Evolutionary conservation across 2,113 vertebrate genomes (phyloP), one percentile per base, ranked within the genome.

Genomic region (Paradisaea rubra): DNA sequence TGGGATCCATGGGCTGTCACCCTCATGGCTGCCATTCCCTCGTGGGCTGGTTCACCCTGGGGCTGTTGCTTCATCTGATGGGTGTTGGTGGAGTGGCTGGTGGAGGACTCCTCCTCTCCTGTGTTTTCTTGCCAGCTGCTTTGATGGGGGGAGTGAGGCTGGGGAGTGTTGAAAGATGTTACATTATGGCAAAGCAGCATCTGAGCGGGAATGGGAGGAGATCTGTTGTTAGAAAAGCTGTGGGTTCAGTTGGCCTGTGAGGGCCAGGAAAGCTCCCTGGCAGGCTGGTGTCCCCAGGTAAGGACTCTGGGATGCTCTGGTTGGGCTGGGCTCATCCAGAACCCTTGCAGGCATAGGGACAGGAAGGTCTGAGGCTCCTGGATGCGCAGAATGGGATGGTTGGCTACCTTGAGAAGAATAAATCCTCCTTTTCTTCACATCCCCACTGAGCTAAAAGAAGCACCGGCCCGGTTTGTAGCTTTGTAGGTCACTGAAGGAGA

Each of bases 401-500:
- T 64, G 89, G 31, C 50, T 91, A 1, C 85, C 50, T 60, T 23
- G 19, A 37, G 54, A 61, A 69, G 66, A 60, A 2, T 10, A 61
- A 91, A 47, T 60, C 45, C 41, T 92, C 31, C 52, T 93, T 88
- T 72, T 56, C 65, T 72, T 70, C 41, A n/a, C 42, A 30, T 71
- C 63, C 45, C 59, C 28, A 5, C 41, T 33, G 59, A 86, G 80
- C 94, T 96, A 81, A 93, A 95, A 91, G 69, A 82, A 93, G 71
- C 71, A 6, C 0, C 0, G 3, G 93, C 96, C 92, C 85, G 59
- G 2, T 93, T 90, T 65, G 74, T 76, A 79, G 88, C 71, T 93
- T 93, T 95, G 92, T 95, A 95, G 93, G 95, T 90, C 90, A 82
- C 42, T 24, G 88, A 76, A 96, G 89, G 95, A 94, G 89, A 86